Evolutionary conservation across 2,113 vertebrate species (phyloP), one percentile per base, ranked within the genome.

Genomic region (Otocyon megalotis): DNA sequence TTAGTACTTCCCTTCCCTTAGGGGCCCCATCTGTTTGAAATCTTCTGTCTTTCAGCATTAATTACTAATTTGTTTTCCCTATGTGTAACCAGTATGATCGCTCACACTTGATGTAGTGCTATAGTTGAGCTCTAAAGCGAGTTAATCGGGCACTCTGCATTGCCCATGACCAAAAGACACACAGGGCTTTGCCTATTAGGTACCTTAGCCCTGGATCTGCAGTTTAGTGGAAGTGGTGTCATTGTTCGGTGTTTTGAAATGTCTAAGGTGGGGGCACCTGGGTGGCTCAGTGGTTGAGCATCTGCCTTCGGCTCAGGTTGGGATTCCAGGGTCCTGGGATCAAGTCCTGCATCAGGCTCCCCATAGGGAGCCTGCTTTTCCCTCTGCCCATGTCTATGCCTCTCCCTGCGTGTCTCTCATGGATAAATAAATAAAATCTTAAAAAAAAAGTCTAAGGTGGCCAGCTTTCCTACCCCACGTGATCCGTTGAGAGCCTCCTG

Each of bases 41-140:
- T 65, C 63, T 80, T 58, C 37, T 32, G 28, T 94, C 67, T 94
- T 50, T 35, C n/a, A 83, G 93, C 83, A 72, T 43, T 79, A 72
- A 58, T 50, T 69, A 53, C 53, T 69, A 89, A 76, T 88, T 77
- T 62, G 7, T 37, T 90, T 95, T 63, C 65, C 88, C 35, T 76
- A 1, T 10, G 1, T 69, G 26, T 67, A 8, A 58, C 32, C n/a
- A 67, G 48, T 20, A 2, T 24, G 72, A 17, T 32, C 4, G 4
- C 56, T 83, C 35, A 63, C 37, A 17, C 20, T 79, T 79, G 37
- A 22, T 60, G 26, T n/a, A 67, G 24, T 54, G 35, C 20, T 65
- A 20, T 28, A 37, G 15, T 60, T 48, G 32, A 72, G 13, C 72
- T 72, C 32, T 54, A 53, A 67, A 89, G 84, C 28, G 8, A 10